These are phyloP conservation scores for Amphilophus citrinellus DNA, from an alignment of 2,113 vertebrate species.

Conservation along the genomic window DNA sequence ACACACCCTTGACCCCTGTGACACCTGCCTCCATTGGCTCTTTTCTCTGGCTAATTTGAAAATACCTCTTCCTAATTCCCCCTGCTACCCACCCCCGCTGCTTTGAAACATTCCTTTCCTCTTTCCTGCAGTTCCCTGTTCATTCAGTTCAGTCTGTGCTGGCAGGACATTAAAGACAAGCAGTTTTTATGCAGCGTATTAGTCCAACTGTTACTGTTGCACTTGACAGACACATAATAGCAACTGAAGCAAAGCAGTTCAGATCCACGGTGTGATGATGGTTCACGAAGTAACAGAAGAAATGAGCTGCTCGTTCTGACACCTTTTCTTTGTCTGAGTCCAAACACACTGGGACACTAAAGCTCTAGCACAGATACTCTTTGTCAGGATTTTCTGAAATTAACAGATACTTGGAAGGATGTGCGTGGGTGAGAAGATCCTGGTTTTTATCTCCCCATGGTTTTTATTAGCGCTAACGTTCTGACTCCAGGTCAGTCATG, in stretches of 20 bases:
- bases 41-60: slow-evolving; percentile 59
- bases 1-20: slow-evolving; percentile 62
- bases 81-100: slow-evolving; percentile 14
- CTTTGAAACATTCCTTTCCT: slow-evolving; percentile 22
- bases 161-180: slow-evolving; percentile 46
- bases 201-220: slow-evolving; percentile 11
- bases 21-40: slow-evolving; percentile 68
- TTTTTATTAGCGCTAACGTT: background rate
- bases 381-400: background rate
- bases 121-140: slow-evolving; percentile 18
- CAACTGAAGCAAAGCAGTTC: background rate
- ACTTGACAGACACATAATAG: slow-evolving; percentile 11
- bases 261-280: background rate
- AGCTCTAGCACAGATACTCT: background rate
- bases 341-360: background rate
- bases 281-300: background rate
- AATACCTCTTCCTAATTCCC: slow-evolving; percentile 32
- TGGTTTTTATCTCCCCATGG: background rate
- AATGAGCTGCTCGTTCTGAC: background rate
- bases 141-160: slow-evolving; percentile 13
- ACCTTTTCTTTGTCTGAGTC: background rate
- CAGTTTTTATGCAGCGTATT: background rate
- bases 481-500: background rate
- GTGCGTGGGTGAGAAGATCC: background rate
- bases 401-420: background rate